These are phyloP conservation scores for Diphyllodes magnificus DNA, from an alignment of 2,113 vertebrate genomes.

Conservation along the genomic window DNA sequence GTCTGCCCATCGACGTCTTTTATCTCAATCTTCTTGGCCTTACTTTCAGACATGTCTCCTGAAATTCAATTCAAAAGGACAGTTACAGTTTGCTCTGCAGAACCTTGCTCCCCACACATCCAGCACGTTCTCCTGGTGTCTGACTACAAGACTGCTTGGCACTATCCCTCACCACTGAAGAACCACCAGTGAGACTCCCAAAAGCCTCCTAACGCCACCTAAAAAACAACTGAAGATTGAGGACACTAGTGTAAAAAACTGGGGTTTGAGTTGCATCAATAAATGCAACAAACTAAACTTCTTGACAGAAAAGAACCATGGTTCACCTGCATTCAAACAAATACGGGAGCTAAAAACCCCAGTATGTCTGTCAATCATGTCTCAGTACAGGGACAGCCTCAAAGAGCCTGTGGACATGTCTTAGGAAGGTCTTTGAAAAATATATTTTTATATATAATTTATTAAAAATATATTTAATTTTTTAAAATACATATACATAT, in stretches of 20 bases:
- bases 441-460: neutral
- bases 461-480: neutral
- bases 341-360: neutral
- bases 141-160: neutral
- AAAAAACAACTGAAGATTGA: neutral
- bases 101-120: neutral
- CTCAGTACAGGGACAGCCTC: neutral
- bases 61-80: conserved; percentile 21
- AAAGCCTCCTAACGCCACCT: neutral
- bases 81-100: neutral
- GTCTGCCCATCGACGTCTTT: conserved; percentile 90
- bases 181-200: neutral
- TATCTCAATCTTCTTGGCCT: conserved; percentile 92
- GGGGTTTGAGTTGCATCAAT: neutral
- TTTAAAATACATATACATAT: too few species aligned
- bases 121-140: neutral
- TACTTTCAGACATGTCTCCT: conserved; percentile 98
- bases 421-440: neutral
- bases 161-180: neutral
- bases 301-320: neutral
- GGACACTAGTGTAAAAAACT: neutral
- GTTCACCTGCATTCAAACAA: neutral
- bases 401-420: neutral
- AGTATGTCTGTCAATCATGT: neutral
- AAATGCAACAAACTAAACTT: neutral